Evolutionary conservation across 23 tunicate species (phyloP).

Genomic region (Botrylloides violaceus): DNA sequence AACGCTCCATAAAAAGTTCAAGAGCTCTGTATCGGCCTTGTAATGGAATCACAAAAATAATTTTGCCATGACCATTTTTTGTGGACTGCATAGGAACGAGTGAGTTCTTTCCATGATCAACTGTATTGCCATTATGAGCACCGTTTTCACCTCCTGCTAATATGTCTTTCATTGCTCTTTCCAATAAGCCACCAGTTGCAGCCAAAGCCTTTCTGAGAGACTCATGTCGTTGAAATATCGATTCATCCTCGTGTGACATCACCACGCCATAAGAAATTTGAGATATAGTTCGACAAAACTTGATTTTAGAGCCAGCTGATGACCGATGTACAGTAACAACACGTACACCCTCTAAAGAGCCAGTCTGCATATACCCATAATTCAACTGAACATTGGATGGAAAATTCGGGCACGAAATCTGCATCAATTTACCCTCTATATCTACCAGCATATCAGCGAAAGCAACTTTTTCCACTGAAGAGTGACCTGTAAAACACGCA

Average conservation of each 20-base stretch:
- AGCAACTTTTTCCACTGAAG: slow-evolving; percentile 32
- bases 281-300: slow-evolving; percentile 34
- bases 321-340: slow-evolving; percentile 25
- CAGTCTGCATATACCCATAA: slow-evolving; percentile 44
- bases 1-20: slow-evolving; percentile 61
- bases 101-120: neutral
- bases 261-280: slow-evolving; percentile 46
- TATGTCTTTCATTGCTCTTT: slow-evolving; percentile 1
- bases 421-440: slow-evolving; percentile 24
- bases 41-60: slow-evolving; percentile 68
- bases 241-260: slow-evolving; percentile 21
- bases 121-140: neutral
- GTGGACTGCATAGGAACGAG: neutral
- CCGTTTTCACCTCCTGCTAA: neutral
- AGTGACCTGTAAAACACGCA: slow-evolving; percentile 53
- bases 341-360: slow-evolving; percentile 24
- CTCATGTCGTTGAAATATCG: neutral
- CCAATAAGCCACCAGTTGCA: neutral
- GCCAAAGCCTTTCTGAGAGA: neutral
- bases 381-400: slow-evolving; percentile 31
- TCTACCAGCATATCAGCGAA: slow-evolving; percentile 26
- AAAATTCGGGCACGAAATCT: slow-evolving; percentile 41
- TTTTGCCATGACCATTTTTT: neutral
- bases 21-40: slow-evolving; percentile 72
- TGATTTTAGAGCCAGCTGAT: slow-evolving; percentile 14